These are phyloP conservation scores for Tapera naevia DNA, from an alignment of 2,797 vertebrate genomes.

Conservation along the genomic window DNA sequence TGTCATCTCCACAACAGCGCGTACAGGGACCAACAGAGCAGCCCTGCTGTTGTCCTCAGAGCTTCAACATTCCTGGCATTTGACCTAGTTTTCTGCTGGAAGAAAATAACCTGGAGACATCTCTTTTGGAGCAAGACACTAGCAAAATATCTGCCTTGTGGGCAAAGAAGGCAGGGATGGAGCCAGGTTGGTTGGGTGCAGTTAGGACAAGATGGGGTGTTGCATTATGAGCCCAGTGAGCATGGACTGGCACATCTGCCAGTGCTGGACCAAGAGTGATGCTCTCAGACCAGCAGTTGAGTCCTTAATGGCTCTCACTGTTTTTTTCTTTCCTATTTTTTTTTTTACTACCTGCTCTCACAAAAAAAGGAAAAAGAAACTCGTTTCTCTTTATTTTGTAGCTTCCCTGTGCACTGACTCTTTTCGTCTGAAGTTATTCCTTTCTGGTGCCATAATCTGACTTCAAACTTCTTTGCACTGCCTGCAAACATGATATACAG, in stretches of 20 bases:
- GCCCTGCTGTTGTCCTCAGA: background rate
- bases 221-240: background rate
- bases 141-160: background rate
- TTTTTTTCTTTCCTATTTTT: background rate
- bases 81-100: background rate
- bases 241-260: background rate
- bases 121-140: background rate
- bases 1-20: background rate
- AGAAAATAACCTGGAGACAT: background rate
- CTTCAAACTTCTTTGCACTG: slow-evolving; percentile 32
- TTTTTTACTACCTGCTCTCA: background rate
- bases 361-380: background rate
- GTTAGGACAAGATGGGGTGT: background rate
- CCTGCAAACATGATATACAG: background rate
- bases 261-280: background rate
- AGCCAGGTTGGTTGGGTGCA: background rate
- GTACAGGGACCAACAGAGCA: fast-evolving
- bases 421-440: slow-evolving; percentile 55
- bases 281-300: background rate
- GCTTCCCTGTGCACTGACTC: background rate
- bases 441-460: slow-evolving; percentile 34
- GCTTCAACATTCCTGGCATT: background rate
- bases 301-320: background rate
- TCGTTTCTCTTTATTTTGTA: background rate
- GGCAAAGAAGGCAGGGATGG: background rate